Base-by-base conservation (phyloP, 2,113 vertebrate species). In the Microcebus ravelobensis region DNA sequence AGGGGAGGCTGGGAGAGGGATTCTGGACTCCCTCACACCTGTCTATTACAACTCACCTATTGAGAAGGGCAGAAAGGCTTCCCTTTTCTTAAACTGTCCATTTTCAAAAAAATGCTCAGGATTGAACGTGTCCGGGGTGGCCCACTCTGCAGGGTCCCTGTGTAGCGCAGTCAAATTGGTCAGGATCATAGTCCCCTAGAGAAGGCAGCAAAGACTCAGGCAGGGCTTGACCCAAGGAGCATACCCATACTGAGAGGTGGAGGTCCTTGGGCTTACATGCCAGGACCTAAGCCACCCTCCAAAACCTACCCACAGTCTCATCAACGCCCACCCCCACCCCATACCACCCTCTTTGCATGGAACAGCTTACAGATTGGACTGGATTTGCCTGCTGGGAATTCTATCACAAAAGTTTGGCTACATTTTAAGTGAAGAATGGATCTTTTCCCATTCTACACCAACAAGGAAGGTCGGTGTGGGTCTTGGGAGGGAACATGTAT, bases 1-100 rank as follows among this genome's bases (percentile, higher is more conserved):
- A 50, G 5, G 48, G 9, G 2, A 42, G 10, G 25, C 7, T 39
- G 23, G 85, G 39, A 76, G 52, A 63, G 29, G 50, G 12, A 25
- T 42, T 52, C 4, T 71, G 36, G 17, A 2, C 6, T 9, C 34
- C 20, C 23, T 17, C 6, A 21, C 3, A 5, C 36, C 17, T 45
- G 1, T n/a, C 59, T 21, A 77, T 87, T n/a, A 31, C 74, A 94
- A 71, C 91, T 97, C 96, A 99, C 99, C 99, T 98, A 99, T 97
- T 96, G 99, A 99, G 98, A 99, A 99, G 18, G 99, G 99, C 86
- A 99, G 91, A 96, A 99, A 99, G 91, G 99, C 98, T 3, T 99
- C 99, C 82, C 94, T 98, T 95, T 98, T 99, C 90, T 98, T 98
- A 96, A 99, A 99, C 88, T 98, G 98, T 79, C 99, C 99, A 12